Conservation (phyloP, 2,888 invertebrate species). For the Ormia ochracea region DNA sequence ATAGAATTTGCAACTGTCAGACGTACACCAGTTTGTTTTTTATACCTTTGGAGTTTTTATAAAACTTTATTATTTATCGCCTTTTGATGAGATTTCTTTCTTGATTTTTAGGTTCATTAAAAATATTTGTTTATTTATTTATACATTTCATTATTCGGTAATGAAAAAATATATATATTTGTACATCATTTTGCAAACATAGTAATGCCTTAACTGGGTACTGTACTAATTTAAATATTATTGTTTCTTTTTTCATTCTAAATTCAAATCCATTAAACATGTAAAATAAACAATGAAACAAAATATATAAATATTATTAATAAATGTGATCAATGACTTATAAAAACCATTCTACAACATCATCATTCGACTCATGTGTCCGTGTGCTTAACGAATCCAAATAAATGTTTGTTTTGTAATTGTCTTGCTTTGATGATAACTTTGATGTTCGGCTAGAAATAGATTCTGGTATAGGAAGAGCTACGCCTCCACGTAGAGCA, state of each 20-base stretch:
- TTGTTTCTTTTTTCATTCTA: conserved; percentile 42
- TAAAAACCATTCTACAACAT: conserved; percentile 21
- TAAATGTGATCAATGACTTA: conserved; percentile 10
- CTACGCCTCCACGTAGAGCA: conserved; percentile 90
- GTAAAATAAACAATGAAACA: conserved; percentile 3
- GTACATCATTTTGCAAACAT: neutral
- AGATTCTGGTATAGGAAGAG: conserved; percentile 91
- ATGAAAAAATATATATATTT: neutral
- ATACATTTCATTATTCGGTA: neutral
- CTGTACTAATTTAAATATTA: conserved; percentile 40
- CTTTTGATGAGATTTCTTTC: too few species aligned
- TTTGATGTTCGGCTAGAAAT: conserved; percentile 79
- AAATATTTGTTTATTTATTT: conserved; percentile 10
- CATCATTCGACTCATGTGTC: conserved; percentile 25
- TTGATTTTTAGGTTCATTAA: too few species aligned
- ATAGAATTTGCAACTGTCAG: too few species aligned
- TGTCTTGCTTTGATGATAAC: conserved; percentile 51
- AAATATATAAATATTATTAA: conserved; percentile 6
- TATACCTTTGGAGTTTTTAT: too few species aligned
- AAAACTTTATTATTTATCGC: too few species aligned
- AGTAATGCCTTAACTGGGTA: neutral
- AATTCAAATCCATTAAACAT: conserved; percentile 34
- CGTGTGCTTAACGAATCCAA: conserved; percentile 39
- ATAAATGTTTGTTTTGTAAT: conserved; percentile 37
- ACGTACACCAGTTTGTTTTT: too few species aligned